These are phyloP conservation scores for Drosophila fungiperda DNA, from an alignment of 2,888 invertebrate genomes.

Conservation along the genomic window DNA sequence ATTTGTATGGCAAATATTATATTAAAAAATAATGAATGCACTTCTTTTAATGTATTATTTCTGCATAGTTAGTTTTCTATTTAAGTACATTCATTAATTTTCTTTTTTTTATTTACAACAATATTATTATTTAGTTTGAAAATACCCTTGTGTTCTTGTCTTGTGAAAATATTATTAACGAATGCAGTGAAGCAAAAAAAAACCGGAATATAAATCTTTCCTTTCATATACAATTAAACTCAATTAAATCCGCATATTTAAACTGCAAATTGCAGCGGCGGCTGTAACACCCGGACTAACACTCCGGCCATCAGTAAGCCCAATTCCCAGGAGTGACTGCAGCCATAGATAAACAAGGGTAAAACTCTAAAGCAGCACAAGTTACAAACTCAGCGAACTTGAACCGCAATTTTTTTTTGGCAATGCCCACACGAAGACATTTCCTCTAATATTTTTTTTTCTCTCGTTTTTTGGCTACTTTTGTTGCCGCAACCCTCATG, in stretches of 20 bases:
- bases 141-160: background rate
- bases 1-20: background rate
- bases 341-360: conserved; percentile 64
- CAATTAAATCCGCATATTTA: conserved; percentile 80
- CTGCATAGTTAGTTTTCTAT: no score
- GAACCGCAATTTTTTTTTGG: conserved; percentile 77
- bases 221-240: conserved; percentile 76
- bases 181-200: conserved; percentile 34
- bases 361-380: conserved; percentile 31
- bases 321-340: conserved; percentile 71
- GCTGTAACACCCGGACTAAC: conserved; percentile 31
- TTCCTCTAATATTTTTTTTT: conserved; percentile 53
- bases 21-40: background rate
- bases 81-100: background rate
- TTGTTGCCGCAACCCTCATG: conserved; percentile 80
- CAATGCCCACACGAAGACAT: conserved; percentile 64
- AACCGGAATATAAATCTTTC: conserved; percentile 46
- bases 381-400: conserved; percentile 76
- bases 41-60: no score
- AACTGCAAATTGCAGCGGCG: conserved; percentile 64
- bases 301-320: conserved; percentile 28
- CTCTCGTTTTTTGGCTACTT: conserved; percentile 72
- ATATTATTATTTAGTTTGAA: background rate
- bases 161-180: background rate
- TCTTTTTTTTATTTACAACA: background rate